Evolutionary conservation across 1,140 invertebrate species (phyloP), one percentile per base, ranked within the genome.

Genomic region (Dryas iulia): DNA sequence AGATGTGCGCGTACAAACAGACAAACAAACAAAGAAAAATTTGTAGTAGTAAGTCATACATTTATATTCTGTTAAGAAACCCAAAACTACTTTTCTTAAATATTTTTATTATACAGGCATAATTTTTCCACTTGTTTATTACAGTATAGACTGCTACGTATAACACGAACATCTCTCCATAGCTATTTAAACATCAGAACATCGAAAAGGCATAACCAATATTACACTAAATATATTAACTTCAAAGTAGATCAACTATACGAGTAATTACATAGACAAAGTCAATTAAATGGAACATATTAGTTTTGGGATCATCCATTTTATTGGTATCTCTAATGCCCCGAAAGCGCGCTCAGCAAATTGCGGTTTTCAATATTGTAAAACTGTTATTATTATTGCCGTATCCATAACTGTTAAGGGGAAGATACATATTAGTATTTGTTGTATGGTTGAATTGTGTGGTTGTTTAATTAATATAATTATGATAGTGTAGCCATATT

Each of bases 291-390:
- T 12, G 18, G 53, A 56, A 56, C 53, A n/a, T 56, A 56, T 56
- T 56, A 56, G 24, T 56, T 56, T 56, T 8, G 25, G 12, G 28
- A 63, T 63, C 26, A 25, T 54, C 26, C 52, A 63, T 47, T 52
- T 61, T 68, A 57, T 68, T 68, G 56, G 39, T 31, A 56, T 23
- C 66, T 35, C 65, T 53, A 61, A 56, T 28, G 59, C 59, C n/a
- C n/a, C 28, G 26, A 54, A 54, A 56, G 66, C 58, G 56, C 47
- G 66, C 59, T 53, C 66, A 39, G 66, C 66, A 61, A 56, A 68
- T 57, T 68, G 59, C 66, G 59, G 66, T 68, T 68, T 68, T 61
- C 66, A 68, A 68, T 68, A 68, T 61, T 68, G 66, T 68, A 54
- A 68, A 68, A 68, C 47, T 66, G 65, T 66, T 66, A 66, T 66